phyloP scores from a whole-genome alignment of 2,888 invertebrate genomes.

The Carpatolechia fugitivella region DNA sequence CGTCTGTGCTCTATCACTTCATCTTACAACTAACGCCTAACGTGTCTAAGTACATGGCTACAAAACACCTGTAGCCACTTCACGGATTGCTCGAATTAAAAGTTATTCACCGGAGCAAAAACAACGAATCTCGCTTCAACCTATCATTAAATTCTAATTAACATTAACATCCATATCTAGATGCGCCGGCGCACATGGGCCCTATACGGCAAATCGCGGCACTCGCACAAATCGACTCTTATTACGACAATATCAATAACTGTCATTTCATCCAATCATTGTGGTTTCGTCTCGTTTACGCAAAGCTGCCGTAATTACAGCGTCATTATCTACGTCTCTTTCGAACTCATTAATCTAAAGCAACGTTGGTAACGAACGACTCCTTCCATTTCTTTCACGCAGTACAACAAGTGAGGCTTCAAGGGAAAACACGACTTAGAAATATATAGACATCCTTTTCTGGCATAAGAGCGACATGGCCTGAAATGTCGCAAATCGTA shows the following conservation, averaged over 20 bases:
- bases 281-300: conserved; percentile 73
- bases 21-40: neutral
- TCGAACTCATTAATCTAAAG: conserved; percentile 69
- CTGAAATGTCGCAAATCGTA: conserved; percentile 46
- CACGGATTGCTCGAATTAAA: conserved; percentile 24
- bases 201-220: conserved; percentile 46
- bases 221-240: conserved; percentile 52
- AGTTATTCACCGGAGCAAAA: conserved; percentile 24
- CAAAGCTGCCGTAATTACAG: conserved; percentile 66
- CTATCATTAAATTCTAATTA: conserved; percentile 71
- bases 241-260: conserved; percentile 73
- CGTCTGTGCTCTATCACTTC: too few relatives aligned
- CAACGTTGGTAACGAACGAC: conserved; percentile 48
- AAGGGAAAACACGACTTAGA: conserved; percentile 39
- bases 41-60: conserved; percentile 7
- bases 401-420: conserved; percentile 34
- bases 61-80: conserved; percentile 13
- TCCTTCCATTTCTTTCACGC: conserved; percentile 69
- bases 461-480: conserved; percentile 32
- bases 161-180: conserved; percentile 47
- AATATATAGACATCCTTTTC: conserved; percentile 54
- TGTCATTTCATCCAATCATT: conserved; percentile 71
- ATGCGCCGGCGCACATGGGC: conserved; percentile 44
- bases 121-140: conserved; percentile 40
- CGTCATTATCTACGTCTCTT: conserved; percentile 66